These are phyloP conservation scores for Lasioglossum marginatum DNA, from an alignment of 2,888 invertebrate species.

Conservation along the genomic window DNA sequence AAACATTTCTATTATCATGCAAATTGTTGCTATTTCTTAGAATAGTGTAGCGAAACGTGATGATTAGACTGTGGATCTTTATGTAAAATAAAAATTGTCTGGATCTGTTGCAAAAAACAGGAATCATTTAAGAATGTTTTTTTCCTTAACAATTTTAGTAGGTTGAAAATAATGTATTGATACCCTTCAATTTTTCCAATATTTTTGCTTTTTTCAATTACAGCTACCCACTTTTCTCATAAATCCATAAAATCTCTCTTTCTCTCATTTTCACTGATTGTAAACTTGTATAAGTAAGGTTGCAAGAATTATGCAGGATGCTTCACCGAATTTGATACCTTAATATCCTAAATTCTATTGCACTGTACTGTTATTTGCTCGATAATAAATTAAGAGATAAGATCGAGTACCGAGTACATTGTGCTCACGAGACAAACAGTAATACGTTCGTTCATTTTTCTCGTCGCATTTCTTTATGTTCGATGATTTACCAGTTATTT, in stretches of 20 bases:
- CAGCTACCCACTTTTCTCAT: neutral
- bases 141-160: neutral
- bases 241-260: neutral
- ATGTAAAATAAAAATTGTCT: neutral
- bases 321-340: neutral
- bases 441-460: neutral
- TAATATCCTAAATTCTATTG: neutral
- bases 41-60: neutral
- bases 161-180: neutral
- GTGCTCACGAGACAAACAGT: neutral
- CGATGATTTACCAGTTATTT: neutral
- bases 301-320: neutral
- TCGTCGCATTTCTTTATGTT: too few relatives aligned
- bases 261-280: neutral
- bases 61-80: neutral
- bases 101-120: neutral
- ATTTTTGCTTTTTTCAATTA: neutral
- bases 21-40: neutral
- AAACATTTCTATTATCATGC: neutral
- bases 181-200: neutral
- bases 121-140: neutral
- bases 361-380: neutral
- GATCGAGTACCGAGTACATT: neutral
- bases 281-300: neutral
- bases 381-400: slow-evolving; percentile 19